Base-by-base conservation (phyloP, 2,113 vertebrate species). In the Cavia aperea region DNA sequence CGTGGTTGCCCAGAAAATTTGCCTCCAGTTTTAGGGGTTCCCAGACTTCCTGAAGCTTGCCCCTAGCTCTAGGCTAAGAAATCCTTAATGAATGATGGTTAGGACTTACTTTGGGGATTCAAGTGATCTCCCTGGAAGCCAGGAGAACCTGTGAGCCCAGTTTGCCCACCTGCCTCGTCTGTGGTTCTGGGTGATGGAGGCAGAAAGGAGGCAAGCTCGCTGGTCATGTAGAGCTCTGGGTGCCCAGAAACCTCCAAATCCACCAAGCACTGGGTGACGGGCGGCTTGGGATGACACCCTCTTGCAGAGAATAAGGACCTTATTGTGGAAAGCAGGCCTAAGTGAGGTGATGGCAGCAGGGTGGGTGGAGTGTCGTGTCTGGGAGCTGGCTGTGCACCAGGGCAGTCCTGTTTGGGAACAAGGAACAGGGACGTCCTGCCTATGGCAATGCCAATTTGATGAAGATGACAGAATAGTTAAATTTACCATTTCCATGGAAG, bases 401-500 rank as follows among this genome's bases (percentile, higher is more conserved):
- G 33, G 39, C 1, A 21, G 31, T 2, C 63, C 79, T 60, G 16
- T 75, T 90, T 46, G 65, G 83, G 54, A 60, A 79, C 1, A 16
- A 82, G 86, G 31, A 15, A n/a, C 43, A 1, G 56, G 58, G 73
- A 29, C 5, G 7, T 56, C 86, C 39, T 26, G 33, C 36, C 1
- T 9, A 7, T 0, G 13, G 29, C 66, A 26, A 7, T 23, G 10
- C 33, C 4, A 18, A 2, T 3, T 46, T 56, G 54, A 33, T 7
- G 21, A 70, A 73, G 79, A 49, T 0, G 15, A 31, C 0, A 26
- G 15, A 26, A 15, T 13, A 56, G 78, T 18, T 62, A 43, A 5
- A 49, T 5, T 0, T 31, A 56, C 63, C 49, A 13, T 89, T 91
- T 82, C 70, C 46, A 81, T 18, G 46, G 75, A 79, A 23, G 51